A percentile compares a stretch with the other conserved stretches of the same genome.
phyloP scores from a whole-genome alignment of 1,140 invertebrate genomes.

The Lordiphosa mommai region DNA sequence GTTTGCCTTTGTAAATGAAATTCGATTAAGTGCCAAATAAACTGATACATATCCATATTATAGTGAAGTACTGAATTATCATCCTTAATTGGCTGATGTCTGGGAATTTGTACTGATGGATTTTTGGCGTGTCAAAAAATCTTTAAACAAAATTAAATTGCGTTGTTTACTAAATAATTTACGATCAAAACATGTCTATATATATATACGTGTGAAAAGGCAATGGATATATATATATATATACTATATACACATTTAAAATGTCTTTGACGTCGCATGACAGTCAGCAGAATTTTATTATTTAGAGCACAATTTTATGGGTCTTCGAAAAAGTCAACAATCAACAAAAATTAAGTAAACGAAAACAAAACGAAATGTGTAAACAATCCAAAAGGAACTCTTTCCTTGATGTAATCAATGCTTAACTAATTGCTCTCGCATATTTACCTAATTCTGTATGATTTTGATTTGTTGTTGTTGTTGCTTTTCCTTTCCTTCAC shows the following conservation, averaged over 20 bases:
- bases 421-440: slow-evolving; percentile 10
- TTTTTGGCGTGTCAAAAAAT: slow-evolving; percentile 51
- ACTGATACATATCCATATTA: slow-evolving; percentile 4
- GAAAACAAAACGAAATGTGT: no score
- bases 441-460: slow-evolving; percentile 41
- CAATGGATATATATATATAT: slow-evolving; percentile 1
- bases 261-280: slow-evolving; percentile 56
- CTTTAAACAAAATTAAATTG: slow-evolving; percentile 12
- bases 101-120: slow-evolving; percentile 29
- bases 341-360: slow-evolving; percentile 17
- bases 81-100: slow-evolving; percentile 35
- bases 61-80: background rate
- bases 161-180: slow-evolving; percentile 9
- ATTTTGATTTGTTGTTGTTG: slow-evolving; percentile 25
- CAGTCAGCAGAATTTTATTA: slow-evolving; percentile 27
- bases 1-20: no score
- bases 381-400: no score
- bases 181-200: slow-evolving; percentile 6
- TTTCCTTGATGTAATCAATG: slow-evolving; percentile 14
- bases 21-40: background rate
- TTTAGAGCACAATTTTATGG: slow-evolving; percentile 16
- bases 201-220: background rate
- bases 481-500: slow-evolving; percentile 14
- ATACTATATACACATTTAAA: slow-evolving; percentile 32
- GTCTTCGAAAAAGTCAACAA: slow-evolving; percentile 11